A percentile compares a stretch with the other conserved stretches of the same genome.
Evolutionary conservation across 2,888 invertebrate genomes (phyloP).

Genomic region (Allolobophora icterica): DNA sequence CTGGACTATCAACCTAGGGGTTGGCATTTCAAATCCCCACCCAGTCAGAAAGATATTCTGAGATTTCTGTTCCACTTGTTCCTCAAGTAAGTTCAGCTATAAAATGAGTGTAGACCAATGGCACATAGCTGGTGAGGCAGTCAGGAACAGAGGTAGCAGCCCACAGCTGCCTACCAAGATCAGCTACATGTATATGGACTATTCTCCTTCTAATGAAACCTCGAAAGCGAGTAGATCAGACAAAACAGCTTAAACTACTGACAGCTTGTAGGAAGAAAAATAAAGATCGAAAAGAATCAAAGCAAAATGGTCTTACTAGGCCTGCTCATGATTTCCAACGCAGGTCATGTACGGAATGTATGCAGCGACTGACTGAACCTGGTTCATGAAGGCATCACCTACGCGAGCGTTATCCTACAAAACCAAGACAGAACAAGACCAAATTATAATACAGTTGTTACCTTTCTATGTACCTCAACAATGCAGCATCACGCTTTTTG

Average conservation of each 20-base stretch:
- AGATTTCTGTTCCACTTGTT: not conserved
- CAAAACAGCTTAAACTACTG: not conserved
- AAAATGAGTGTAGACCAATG: too few species aligned
- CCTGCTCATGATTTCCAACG: slow-evolving; percentile 85
- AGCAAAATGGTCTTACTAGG: slow-evolving; percentile 73
- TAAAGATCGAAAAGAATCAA: not conserved
- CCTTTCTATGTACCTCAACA: too few species aligned
- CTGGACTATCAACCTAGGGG: not conserved
- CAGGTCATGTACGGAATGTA: slow-evolving; percentile 83
- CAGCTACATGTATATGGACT: too few species aligned
- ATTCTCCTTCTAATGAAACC: too few species aligned
- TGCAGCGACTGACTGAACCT: slow-evolving; percentile 86
- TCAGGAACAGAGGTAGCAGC: too few species aligned
- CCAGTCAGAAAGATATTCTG: not conserved
- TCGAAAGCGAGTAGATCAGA: not conserved
- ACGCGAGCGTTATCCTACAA: slow-evolving; percentile 75
- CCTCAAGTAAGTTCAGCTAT: not conserved
- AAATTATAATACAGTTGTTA: too few species aligned
- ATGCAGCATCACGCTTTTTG: too few species aligned
- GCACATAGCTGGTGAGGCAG: too few species aligned
- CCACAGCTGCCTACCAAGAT: too few species aligned
- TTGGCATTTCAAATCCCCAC: not conserved
- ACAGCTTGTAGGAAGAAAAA: not conserved
- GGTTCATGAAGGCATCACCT: slow-evolving; percentile 90
- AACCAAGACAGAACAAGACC: not conserved